A percentile compares a stretch with the other conserved stretches of the same genome.
phyloP scores from a whole-genome alignment of 2,113 vertebrate species.

The Arizona elegans region DNA sequence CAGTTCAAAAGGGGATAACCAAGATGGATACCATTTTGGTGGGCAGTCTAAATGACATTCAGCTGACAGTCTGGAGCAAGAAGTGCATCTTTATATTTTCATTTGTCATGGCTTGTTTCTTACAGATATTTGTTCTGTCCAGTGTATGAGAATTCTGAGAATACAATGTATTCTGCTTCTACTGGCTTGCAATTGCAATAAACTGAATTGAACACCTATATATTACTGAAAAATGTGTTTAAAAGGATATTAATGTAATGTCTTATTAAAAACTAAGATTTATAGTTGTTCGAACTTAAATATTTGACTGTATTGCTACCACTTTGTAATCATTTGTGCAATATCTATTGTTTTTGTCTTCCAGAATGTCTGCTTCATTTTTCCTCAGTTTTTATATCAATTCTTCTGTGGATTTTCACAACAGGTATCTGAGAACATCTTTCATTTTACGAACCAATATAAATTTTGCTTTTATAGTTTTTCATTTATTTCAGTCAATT shows the following conservation, averaged over 20 bases:
- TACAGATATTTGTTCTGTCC: not conserved
- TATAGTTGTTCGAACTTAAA: not conserved
- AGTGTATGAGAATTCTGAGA: not conserved
- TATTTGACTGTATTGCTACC: not conserved
- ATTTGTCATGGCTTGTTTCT: not conserved
- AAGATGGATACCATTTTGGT: not conserved
- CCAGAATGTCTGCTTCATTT: slow-evolving; percentile 98
- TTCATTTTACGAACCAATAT: not conserved
- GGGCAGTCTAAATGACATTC: not conserved
- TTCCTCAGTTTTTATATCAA: slow-evolving; percentile 99
- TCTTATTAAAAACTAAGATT: not conserved
- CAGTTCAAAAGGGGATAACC: not conserved
- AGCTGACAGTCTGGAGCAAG: not conserved
- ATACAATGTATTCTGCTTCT: not conserved
- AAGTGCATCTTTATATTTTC: not conserved
- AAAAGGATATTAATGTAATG: not conserved
- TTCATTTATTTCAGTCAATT: not conserved
- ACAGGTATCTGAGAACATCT: slow-evolving; percentile 76
- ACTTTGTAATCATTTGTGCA: not conserved
- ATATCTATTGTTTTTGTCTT: slow-evolving; percentile 57
- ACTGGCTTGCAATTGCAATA: not conserved
- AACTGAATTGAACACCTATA: not conserved
- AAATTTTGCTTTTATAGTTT: not conserved
- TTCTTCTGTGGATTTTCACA: slow-evolving; percentile 99
- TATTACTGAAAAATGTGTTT: not conserved